These are phyloP conservation scores for crab-eating macaque (Macaca fascicularis) DNA, from an alignment of 2,113 vertebrate genomes.

Conservation along the genomic window T2T-MFA8v1.1 NC_088392.1:18878501-18879000, in stretches of 20 bases:
- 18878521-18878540: not conserved
- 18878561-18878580: not conserved
- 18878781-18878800: not conserved
- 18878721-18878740: not conserved
- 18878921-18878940: not conserved
- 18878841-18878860: not conserved
- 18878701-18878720: not conserved
- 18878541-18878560: not conserved
- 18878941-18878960: not conserved
- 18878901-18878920: not conserved
- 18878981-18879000: not conserved
- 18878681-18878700: not conserved
- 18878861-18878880: not conserved
- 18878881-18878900: not conserved
- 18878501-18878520: not conserved
- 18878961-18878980: not conserved
- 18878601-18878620: not conserved
- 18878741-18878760: not conserved
- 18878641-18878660: not conserved
- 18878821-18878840: not conserved
- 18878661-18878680: not conserved
- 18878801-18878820: not conserved
- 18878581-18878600: not conserved
- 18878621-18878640: not conserved
- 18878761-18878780: not conserved